Evolutionary conservation across 2,888 invertebrate species (phyloP), one percentile per base, ranked within the genome.

Genomic region (Boloria euphrosyne): DNA sequence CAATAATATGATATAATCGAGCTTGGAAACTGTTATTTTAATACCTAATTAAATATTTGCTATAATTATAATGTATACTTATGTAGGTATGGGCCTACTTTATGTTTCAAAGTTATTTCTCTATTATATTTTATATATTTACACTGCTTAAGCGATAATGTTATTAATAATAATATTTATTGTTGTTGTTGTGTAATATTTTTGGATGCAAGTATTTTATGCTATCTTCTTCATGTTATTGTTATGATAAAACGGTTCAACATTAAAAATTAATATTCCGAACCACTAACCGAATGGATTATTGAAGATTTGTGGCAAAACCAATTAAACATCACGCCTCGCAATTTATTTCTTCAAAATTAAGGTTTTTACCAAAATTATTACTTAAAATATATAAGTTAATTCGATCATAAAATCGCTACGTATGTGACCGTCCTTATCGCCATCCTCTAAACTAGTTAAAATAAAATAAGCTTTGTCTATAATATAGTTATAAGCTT

Each of bases 401-500:
- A 81, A 80, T 82, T 86, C 75, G 80, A 82, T 80, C 83, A 85
- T 85, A 82, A 80, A 76, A 88, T 89, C 90, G 90, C 90, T 86
- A 79, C 75, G 80, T 85, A 79, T 84, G 88, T 90, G 90, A 90
- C 92, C 92, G 92, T 92, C 92, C 92, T 85, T 82, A 86, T 86
- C 89, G 91, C 91, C 92, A 92, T 92, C 92, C 91, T 92, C 92
- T 92, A 92, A 91, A 92, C 91, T 92, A 92, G 91, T 90, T 84
- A 84, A 86, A 88, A 72, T 79, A 79, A 76, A 78, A 75, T 89
- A 90, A 90, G 86, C 86, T 86, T 85, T 83, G 84, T 83, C 79
- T 79, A 83, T 84, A 80, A 78, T 78, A 70, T 84, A 83, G 83
- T 79, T 75, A 74, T 80, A 80, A 70, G 74, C 67, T 76, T 79